Evolutionary conservation across 2,888 invertebrate genomes (phyloP), one percentile per base, ranked within the genome.

Genomic region (Himalopsyche anomala): DNA sequence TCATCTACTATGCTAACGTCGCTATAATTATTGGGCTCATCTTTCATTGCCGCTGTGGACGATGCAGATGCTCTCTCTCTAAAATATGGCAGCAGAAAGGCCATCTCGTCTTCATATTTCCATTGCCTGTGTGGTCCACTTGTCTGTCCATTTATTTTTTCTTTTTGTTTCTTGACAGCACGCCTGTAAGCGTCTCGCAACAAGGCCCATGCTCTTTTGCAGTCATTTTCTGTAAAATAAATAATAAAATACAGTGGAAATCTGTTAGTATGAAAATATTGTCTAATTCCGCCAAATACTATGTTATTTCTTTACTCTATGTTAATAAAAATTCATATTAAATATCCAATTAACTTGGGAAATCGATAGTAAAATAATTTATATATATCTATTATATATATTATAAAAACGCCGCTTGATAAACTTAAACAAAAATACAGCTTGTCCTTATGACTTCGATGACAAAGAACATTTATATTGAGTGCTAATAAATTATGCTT

Each of bases 101-200:
- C 82, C 89, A 89, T 89, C 84, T 88, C 88, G 55, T 88, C 89
- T 85, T 89, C 87, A 85, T 89, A 89, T 87, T 87, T 88, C 89
- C 89, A 89, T 87, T 89, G 88, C 85, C 87, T 89, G 55, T 40
- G 82, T 85, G 80, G 74, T 83, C 79, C 82, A 84, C 84, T 86
- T 45, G 86, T 6, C 5, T 82, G 17, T 3, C 82, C 55, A 36
- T 55, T 55, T 36, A 8, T 51, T 38, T 28, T 85, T 82, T 86
- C 84, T 87, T 87, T 89, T 82, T 79, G 84, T 84, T 87, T 89
- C 84, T 86, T 88, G 55, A 87, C 56, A 87, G 85, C 85, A 81
- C 87, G 88, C 85, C 87, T 86, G 85, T 87, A 89, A 74, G 89
- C 87, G 86, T 89, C 89, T 84, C 87, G 87, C 86, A 89, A 82